Evolutionary conservation across 2,113 vertebrate species (phyloP).

Genomic region (Cyanistes caeruleus): DNA sequence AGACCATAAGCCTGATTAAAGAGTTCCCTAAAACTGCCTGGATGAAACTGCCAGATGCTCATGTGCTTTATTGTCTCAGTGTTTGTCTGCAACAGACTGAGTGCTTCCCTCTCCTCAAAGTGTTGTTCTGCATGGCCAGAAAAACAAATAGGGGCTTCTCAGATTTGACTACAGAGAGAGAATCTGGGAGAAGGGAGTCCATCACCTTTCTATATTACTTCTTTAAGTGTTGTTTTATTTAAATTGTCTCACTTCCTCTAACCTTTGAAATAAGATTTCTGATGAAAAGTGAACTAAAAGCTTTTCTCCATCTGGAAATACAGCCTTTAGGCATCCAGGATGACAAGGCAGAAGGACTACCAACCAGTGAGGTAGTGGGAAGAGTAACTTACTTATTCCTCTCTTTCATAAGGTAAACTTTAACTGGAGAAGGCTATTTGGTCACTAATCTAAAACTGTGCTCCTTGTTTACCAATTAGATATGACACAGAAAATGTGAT

Average conservation of each 20-base stretch:
- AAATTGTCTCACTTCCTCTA: slow-evolving; percentile 13
- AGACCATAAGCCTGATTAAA: neutral
- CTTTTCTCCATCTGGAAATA: slow-evolving; percentile 28
- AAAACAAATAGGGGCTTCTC: neutral
- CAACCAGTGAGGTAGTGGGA: slow-evolving; percentile 30
- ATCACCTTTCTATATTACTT: neutral
- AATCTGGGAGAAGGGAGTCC: neutral
- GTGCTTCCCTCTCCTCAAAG: neutral
- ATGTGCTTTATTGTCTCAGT: neutral
- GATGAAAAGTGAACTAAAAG: neutral
- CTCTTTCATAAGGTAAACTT: slow-evolving; percentile 7
- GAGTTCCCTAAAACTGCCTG: neutral
- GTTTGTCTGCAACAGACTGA: neutral
- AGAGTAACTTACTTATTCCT: neutral
- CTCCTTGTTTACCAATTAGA: neutral
- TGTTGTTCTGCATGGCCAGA: neutral
- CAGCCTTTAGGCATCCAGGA: slow-evolving; percentile 15
- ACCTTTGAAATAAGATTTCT: slow-evolving; percentile 38
- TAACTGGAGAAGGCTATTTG: slow-evolving; percentile 7
- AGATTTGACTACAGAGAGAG: neutral
- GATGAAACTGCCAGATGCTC: neutral
- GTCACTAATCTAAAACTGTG: neutral
- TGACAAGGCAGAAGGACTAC: slow-evolving; percentile 22
- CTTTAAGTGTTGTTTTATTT: neutral
- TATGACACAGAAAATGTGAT: neutral